phyloP scores from a whole-genome alignment of 1,140 invertebrate species.

The Ladona fulva region DNA sequence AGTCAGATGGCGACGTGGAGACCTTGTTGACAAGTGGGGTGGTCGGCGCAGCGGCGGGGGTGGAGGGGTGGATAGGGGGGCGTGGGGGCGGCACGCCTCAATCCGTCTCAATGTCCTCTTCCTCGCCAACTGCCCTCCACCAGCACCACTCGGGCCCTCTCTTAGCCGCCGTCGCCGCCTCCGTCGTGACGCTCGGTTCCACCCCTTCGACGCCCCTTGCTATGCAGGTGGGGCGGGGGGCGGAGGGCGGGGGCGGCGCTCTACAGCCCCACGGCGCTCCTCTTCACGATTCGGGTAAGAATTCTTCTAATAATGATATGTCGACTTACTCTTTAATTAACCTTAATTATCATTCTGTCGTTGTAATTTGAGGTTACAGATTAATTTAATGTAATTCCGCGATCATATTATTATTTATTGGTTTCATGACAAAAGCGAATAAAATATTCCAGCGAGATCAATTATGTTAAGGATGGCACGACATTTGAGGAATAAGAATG shows the following conservation, averaged over 20 bases:
- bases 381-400: too few relatives aligned
- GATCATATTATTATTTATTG: too few relatives aligned
- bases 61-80: not conserved
- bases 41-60: not conserved
- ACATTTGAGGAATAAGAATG: too few relatives aligned
- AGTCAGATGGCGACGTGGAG: not conserved
- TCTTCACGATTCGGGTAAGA: not conserved
- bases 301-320: too few relatives aligned
- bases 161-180: not conserved
- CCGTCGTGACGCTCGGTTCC: not conserved
- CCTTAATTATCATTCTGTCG: too few relatives aligned
- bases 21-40: not conserved
- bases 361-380: too few relatives aligned
- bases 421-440: too few relatives aligned
- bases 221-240: not conserved
- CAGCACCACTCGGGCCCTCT: not conserved
- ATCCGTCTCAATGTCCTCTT: not conserved
- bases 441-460: too few relatives aligned
- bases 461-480: too few relatives aligned
- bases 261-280: not conserved
- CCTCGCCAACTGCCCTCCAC: not conserved
- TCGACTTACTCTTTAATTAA: too few relatives aligned
- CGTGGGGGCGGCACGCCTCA: not conserved
- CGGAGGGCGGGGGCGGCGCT: not conserved
- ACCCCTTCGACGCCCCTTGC: not conserved